Base-by-base conservation (phyloP, 2,797 vertebrate species). In the Eleutherodactylus coqui region DNA sequence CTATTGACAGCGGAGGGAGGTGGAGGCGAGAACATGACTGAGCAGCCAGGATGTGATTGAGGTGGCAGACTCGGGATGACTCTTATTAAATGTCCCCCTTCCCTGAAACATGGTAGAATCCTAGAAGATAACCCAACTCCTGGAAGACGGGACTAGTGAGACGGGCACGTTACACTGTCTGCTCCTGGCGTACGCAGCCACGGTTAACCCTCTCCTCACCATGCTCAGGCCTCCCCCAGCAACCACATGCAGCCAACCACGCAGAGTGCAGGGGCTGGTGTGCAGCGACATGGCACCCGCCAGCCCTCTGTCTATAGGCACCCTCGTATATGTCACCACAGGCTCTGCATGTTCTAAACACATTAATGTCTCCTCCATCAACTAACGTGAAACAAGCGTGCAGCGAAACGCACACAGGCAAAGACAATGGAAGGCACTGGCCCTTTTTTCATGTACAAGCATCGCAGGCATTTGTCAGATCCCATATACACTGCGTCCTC, bases 231-330 rank as follows among this genome's bases (percentile, higher is more conserved):
- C 84, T 70, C 13, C 55, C 36, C 36, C 58, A 47, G 38, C 27
- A 58, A 38, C 85, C 79, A 38, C 85, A 60, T 38, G 78, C 83
- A 62, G 51, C 55, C 82, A 76, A 36, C 73, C 83, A 34, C 43
- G 60, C 53, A 84, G 38, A 55, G 51, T 45, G 60, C 58, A 32
- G 58, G 45, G 58, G 58, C 58, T 58, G 53, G 53, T 51, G 8
- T 38, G 47, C 49, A 14, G 5, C 21, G 29, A 41, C 67, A 72
- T 34, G 64, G 34, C 64, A 21, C 7, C 45, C 49, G 21, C 27
- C 69, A 41, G 34, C 47, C 49, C 47, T 13, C n/a, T 21, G n/a
- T 55, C 34, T 27, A 60, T 43, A 70, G 67, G 67, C 67, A 21
- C 36, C 38, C 67, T 21, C 36, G 1, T 38, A 24, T 41, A 36